phyloP scores from a whole-genome alignment of 2,797 vertebrate genomes.

The Artibeus lituratus region DNA sequence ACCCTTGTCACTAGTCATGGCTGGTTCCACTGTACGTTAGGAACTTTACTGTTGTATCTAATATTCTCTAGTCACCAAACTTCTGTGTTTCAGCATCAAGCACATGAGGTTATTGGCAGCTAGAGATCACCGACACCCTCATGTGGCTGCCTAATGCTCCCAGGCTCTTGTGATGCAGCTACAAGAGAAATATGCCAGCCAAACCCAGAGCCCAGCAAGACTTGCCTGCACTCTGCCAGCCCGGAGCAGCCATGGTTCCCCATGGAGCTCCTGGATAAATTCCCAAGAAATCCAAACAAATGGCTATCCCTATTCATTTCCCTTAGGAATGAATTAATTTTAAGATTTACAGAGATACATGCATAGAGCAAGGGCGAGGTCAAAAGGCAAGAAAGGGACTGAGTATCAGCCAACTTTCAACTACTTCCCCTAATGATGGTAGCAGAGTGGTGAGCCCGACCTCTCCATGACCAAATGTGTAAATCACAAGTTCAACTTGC shows the following conservation, averaged over 20 bases:
- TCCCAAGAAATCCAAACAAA: not conserved
- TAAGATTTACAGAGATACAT: not conserved
- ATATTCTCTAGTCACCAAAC: conserved; percentile 43
- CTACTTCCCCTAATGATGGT: not conserved
- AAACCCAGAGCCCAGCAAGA: not conserved
- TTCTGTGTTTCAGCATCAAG: conserved; percentile 29
- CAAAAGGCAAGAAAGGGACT: not conserved
- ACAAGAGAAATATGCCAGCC: not conserved
- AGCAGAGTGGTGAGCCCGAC: not conserved
- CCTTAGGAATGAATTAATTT: not conserved
- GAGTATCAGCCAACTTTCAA: not conserved
- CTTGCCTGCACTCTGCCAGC: not conserved
- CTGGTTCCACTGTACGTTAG: conserved; percentile 17
- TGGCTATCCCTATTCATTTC: not conserved
- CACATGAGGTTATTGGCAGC: conserved; percentile 15
- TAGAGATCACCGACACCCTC: conserved; percentile 39
- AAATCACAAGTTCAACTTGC: not conserved
- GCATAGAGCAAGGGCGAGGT: not conserved
- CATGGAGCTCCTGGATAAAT: not conserved
- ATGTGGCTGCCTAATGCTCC: not conserved
- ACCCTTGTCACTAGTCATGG: not conserved
- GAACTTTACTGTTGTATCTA: conserved; percentile 25
- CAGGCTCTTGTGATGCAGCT: not conserved
- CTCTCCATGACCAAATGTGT: not conserved
- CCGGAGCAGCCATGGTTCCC: not conserved